phyloP scores from a whole-genome alignment of 1,140 invertebrate species.

The Ceratosolen fusciceps region DNA sequence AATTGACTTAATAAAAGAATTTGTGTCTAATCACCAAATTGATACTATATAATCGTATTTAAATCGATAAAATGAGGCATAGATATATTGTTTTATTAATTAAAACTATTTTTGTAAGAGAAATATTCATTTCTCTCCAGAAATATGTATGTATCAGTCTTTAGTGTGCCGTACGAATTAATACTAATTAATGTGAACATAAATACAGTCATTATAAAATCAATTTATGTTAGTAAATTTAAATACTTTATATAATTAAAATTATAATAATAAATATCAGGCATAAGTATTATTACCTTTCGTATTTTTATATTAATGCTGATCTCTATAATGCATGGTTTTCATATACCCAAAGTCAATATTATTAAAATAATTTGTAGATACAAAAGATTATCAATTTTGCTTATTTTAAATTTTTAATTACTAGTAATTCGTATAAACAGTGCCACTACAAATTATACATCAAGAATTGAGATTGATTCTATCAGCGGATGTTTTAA shows the following conservation, averaged over 20 bases:
- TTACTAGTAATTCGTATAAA: too few species aligned
- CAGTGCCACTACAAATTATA: too few species aligned
- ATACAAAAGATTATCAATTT: too few species aligned
- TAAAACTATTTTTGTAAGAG: slow-evolving; percentile 22
- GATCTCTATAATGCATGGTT: neutral
- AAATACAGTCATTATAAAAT: slow-evolving; percentile 6
- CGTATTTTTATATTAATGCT: neutral
- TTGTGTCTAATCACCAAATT: neutral
- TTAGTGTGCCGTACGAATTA: slow-evolving; percentile 57
- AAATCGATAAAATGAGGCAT: slow-evolving; percentile 46
- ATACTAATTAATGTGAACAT: slow-evolving; percentile 32
- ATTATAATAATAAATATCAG: too few species aligned
- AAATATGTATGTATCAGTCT: slow-evolving; percentile 62
- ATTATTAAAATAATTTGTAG: neutral
- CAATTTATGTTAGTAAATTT: neutral
- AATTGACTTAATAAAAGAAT: slow-evolving; percentile 12
- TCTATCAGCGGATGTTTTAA: too few species aligned
- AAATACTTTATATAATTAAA: neutral
- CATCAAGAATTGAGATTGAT: too few species aligned
- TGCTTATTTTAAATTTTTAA: too few species aligned
- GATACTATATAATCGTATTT: slow-evolving; percentile 46
- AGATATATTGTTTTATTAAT: slow-evolving; percentile 43
- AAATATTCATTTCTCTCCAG: slow-evolving; percentile 53
- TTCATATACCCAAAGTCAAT: neutral
- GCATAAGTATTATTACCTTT: neutral